Evolutionary conservation across 2,113 vertebrate species (phyloP).

Genomic region (Hippolais icterina): DNA sequence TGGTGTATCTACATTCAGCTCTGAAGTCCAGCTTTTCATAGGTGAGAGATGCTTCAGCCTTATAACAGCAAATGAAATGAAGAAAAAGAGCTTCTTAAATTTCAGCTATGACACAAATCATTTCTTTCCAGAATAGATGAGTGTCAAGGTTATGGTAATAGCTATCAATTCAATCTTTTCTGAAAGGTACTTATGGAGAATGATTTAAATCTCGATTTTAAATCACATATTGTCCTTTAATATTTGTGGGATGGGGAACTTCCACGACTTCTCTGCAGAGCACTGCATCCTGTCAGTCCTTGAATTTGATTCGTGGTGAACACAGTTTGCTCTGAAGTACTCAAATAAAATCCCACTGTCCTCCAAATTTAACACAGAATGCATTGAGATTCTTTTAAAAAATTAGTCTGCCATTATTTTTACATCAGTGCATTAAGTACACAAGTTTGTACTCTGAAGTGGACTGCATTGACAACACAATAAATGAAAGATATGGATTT

Average conservation of each 20-base stretch:
- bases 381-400: not conserved
- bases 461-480: not conserved
- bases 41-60: not conserved
- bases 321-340: not conserved
- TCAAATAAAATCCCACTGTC: not conserved
- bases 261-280: not conserved
- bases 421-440: not conserved
- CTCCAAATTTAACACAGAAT: not conserved
- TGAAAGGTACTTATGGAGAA: not conserved
- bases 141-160: slow-evolving; percentile 14
- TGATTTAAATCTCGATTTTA: slow-evolving; percentile 12
- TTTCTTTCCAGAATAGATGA: not conserved
- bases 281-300: not conserved
- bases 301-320: not conserved
- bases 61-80: not conserved
- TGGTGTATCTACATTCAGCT: not conserved
- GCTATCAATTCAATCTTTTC: not conserved
- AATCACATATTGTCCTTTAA: not conserved
- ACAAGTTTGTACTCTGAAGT: not conserved
- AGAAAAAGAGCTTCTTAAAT: not conserved
- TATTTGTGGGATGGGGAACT: not conserved
- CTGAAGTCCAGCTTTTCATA: not conserved
- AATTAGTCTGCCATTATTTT: not conserved
- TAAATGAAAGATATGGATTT: not conserved
- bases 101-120: not conserved